Base-by-base conservation (phyloP, 92 coral and sea anemone species). In the Virgularia gustaviana region DNA sequence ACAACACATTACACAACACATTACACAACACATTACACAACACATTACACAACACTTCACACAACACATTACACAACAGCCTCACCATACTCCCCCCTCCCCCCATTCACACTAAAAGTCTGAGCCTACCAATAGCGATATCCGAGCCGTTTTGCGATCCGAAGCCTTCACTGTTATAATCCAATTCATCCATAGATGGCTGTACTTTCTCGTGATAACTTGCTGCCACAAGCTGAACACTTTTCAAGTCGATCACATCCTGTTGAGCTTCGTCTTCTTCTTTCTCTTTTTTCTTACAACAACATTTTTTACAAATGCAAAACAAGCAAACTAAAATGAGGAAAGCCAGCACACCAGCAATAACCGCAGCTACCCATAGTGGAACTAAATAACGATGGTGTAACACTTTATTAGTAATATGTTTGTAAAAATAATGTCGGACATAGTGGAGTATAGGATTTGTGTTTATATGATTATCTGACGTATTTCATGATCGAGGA, bases 121-220 rank as follows among this genome's bases (percentile, higher is more conserved):
- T 52, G 1, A 43, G 44, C 75, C 23, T 64, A 92, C 98, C 98
- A 75, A 89, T 92, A 67, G 90, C 88, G 1, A 86, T 90, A 9
- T 87, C 98, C 6, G 96, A 82, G 38, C 96, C 90, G 13, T 76
- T 83, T 52, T 89, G 91, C 0, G 96, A 89, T 56, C 78, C 80
- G 43, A 86, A 92, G 37, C 90, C 98, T 36, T 92, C 98, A 36
- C 98, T 92, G 83, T 92, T 92, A 49, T 92, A 92, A 71, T 92
- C 98, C 70, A 92, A 63, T 63, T 92, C 98, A 36, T 92, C 98
- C 38, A 89, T 81, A 1, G 98, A 92, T 2, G 98, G 98, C 72
- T 92, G 98, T 11, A 92, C 98, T 83, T 86, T 92, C 41, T 92
- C 98, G 30, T 86, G 98, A 56, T 92, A 92, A 31, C 98, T 92